Conservation (phyloP, 2,888 invertebrate genomes). For the Tipula lateralis region DNA sequence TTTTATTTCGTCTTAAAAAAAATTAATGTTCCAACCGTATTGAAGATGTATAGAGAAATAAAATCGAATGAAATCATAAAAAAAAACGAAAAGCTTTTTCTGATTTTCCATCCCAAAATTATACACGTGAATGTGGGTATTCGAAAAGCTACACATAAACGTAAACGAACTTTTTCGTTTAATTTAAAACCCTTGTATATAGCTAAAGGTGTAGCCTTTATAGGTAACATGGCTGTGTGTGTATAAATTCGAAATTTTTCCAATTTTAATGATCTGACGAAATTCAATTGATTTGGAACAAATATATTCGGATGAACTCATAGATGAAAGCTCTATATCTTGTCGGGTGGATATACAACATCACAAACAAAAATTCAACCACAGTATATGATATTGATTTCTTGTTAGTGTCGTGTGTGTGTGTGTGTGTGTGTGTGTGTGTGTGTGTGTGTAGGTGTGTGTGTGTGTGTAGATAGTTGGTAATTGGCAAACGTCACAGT, state of each 20-base stretch:
- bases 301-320: not conserved
- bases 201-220: not conserved
- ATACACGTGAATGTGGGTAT: not conserved
- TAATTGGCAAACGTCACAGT: no score
- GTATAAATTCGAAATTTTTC: not conserved
- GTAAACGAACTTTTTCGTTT: not conserved
- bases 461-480: not conserved
- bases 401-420: not conserved
- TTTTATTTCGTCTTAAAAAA: not conserved
- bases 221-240: not conserved
- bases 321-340: not conserved
- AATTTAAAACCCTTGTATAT: not conserved
- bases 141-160: not conserved
- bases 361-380: not conserved
- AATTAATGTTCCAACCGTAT: not conserved
- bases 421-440: not conserved
- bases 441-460: not conserved
- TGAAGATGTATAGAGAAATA: not conserved
- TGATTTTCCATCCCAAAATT: not conserved
- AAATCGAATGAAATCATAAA: not conserved
- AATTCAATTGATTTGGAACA: not conserved
- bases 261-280: not conserved
- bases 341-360: not conserved
- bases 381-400: not conserved
- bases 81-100: not conserved